Evolutionary conservation across 2,797 vertebrate species (phyloP), one percentile per base, ranked within the genome.

Genomic region (Lithobates sylvaticus): DNA sequence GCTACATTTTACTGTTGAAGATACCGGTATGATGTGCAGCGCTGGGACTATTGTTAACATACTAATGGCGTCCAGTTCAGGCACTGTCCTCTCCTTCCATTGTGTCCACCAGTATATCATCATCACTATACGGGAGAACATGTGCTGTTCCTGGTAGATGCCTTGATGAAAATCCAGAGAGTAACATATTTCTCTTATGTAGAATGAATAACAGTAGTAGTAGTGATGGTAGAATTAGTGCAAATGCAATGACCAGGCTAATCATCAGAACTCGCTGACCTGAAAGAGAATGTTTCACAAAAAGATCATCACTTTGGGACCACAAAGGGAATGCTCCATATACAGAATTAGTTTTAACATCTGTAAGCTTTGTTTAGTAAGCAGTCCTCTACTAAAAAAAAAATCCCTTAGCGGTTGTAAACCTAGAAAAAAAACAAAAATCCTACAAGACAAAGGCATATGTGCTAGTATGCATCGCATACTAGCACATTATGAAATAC

Each of bases 131-230:
- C 69, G 94, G 92, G 21, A n/a, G 54, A 42, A 95, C 90, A 88
- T 93, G 92, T 82, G 95, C 91, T 1, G 93, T 92, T 5, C 94
- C 91, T 90, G 95, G 93, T 88, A 96, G 95, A 91, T 95, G 92
- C 2, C 95, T 95, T 0, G 93, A 90, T 0, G 92, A 93, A 88
- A 96, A 89, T 86, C 94, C 93, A 10, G 88, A 86, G 74, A 58
- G 76, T 42, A 26, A 70, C 58, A 88, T 13, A 64, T 84, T 90
- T 85, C 89, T 92, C 89, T 89, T 93, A 87, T 96, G 94, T 84
- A 96, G 87, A 91, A 96, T 95, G 95, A 96, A 96, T 87, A 96
- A 73, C 7, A 93, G 91, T 1, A 92, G 92, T 2, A 96, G 96
- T 77, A 95, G 85, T 77, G 92, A 92, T 89, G 96, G 88, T 84